Percentiles rank a stretch among this genome's conserved stretches.
Evolutionary conservation across 1,140 invertebrate species (phyloP).

Genomic region (Odontomachus brunneus): DNA sequence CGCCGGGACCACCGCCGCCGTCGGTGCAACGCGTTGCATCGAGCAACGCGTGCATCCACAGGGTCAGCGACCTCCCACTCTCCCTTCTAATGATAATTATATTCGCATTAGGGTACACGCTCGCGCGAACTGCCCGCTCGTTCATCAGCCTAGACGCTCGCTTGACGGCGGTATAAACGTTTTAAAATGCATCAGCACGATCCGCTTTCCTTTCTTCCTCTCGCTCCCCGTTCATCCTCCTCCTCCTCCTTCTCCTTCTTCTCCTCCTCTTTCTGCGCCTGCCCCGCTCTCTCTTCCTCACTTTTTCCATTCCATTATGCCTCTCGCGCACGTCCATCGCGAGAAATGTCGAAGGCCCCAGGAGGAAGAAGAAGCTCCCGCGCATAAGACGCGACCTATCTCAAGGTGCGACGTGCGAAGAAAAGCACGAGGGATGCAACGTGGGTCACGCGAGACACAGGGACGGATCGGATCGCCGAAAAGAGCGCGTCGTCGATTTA

Average conservation of each 20-base stretch:
- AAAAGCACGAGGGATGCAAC: slow-evolving; percentile 35
- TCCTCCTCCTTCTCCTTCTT: neutral
- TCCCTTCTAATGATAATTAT: slow-evolving; percentile 69
- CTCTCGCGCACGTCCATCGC: slow-evolving; percentile 58
- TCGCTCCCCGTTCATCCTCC: neutral
- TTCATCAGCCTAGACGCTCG: slow-evolving; percentile 64
- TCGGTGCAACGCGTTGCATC: slow-evolving; percentile 27
- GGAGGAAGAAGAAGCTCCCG: slow-evolving; percentile 35
- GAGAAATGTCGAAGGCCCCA: slow-evolving; percentile 44
- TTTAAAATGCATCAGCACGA: slow-evolving; percentile 71
- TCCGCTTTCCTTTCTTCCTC: slow-evolving; percentile 58
- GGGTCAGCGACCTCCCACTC: slow-evolving; percentile 60
- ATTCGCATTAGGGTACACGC: slow-evolving; percentile 66
- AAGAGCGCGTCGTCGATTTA: neutral
- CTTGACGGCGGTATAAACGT: slow-evolving; percentile 59
- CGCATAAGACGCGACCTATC: slow-evolving; percentile 59
- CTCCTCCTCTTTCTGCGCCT: neutral
- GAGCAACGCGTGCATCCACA: slow-evolving; percentile 44
- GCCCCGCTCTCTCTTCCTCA: slow-evolving; percentile 8
- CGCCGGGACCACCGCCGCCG: too few species aligned
- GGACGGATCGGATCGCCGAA: neutral
- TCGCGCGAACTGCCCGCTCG: slow-evolving; percentile 55
- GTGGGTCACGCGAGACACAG: neutral
- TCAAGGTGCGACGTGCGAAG: slow-evolving; percentile 38
- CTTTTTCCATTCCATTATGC: slow-evolving; percentile 49